These are phyloP conservation scores for Ispidina picta DNA, from an alignment of 2,797 vertebrate species.

Conservation along the genomic window DNA sequence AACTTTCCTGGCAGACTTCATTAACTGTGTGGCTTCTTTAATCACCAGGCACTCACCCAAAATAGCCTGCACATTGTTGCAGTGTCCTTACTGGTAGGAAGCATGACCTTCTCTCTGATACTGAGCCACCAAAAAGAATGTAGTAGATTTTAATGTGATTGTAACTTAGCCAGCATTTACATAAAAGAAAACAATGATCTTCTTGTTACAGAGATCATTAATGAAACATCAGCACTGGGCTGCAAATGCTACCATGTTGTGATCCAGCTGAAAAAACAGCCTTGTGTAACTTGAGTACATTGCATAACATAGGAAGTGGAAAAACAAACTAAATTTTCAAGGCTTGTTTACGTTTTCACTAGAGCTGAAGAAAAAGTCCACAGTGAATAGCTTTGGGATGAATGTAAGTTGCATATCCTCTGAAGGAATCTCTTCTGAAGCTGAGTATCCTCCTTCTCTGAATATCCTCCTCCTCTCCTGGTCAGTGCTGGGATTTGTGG, in stretches of 20 bases:
- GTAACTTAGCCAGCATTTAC: conserved; percentile 46
- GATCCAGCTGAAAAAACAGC: conserved; percentile 63
- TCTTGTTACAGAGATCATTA: conserved; percentile 67
- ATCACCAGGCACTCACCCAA: neutral
- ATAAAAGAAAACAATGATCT: conserved; percentile 57
- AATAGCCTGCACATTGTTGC: neutral
- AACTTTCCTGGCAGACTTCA: conserved; percentile 10
- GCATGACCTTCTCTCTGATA: conserved; percentile 22
- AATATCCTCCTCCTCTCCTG: neutral
- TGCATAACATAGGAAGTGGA: conserved; percentile 48
- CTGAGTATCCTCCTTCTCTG: neutral
- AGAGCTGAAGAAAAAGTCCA: neutral
- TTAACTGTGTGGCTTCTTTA: neutral
- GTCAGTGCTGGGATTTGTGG: neutral
- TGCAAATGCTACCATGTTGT: conserved; percentile 50
- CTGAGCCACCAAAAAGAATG: conserved; percentile 7
- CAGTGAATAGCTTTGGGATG: neutral
- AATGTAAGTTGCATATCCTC: neutral
- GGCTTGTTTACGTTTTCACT: conserved; percentile 29
- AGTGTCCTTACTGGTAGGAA: conserved; percentile 13
- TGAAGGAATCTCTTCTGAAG: neutral
- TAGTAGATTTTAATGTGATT: conserved; percentile 46
- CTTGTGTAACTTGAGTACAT: conserved; percentile 6
- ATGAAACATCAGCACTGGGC: conserved; percentile 56
- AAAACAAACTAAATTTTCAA: conserved; percentile 50